Conservation (phyloP, 2,888 invertebrate species). For the Lasioglossum morio region DNA sequence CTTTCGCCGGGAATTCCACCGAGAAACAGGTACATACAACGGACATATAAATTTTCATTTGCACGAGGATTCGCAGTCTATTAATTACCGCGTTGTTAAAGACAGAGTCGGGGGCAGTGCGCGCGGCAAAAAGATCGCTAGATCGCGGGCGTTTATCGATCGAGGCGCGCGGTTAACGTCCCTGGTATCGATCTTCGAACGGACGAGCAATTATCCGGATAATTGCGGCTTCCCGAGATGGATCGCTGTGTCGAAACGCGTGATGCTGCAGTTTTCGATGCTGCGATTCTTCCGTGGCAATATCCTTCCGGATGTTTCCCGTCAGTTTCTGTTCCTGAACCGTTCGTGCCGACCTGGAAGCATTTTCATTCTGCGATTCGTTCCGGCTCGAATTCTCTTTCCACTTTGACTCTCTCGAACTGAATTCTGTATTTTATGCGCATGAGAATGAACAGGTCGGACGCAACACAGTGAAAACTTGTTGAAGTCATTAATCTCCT, state of each 20-base stretch:
- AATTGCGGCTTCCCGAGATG: slow-evolving; percentile 29
- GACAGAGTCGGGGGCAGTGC: slow-evolving; percentile 3
- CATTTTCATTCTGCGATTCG: background rate
- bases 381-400: background rate
- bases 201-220: slow-evolving; percentile 47
- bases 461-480: too few species aligned
- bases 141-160: slow-evolving; percentile 48
- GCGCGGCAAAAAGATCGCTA: slow-evolving; percentile 15
- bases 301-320: background rate
- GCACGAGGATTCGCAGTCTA: slow-evolving; percentile 1
- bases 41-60: background rate
- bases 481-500: background rate
- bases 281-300: background rate
- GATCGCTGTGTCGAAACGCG: slow-evolving; percentile 49
- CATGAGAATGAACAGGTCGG: too few species aligned
- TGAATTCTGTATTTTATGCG: too few species aligned
- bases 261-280: slow-evolving; percentile 44
- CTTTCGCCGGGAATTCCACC: background rate
- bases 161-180: slow-evolving; percentile 5
- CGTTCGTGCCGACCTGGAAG: background rate
- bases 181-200: slow-evolving; percentile 40
- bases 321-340: background rate
- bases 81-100: background rate
- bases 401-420: too few species aligned
- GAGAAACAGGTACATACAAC: background rate